Evolutionary conservation across 2,888 invertebrate species (phyloP).

Genomic region (Eumacrocentrus americanus): DNA sequence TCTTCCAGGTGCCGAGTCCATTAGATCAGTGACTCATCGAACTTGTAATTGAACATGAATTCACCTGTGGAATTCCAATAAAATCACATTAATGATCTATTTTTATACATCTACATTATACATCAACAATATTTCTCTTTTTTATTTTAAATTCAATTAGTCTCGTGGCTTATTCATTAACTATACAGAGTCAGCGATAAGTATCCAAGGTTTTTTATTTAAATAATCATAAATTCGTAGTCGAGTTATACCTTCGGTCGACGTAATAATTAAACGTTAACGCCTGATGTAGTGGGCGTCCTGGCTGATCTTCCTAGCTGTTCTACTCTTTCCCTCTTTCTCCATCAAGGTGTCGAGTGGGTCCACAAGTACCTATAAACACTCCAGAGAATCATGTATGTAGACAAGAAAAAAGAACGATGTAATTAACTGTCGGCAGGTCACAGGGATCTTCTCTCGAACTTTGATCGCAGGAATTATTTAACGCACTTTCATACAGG

Average conservation of each 20-base stretch:
- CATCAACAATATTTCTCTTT: too few species aligned
- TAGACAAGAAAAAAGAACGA: slow-evolving; percentile 4
- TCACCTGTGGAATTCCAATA: not conserved
- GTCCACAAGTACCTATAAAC: not conserved
- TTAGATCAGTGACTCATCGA: slow-evolving; percentile 10
- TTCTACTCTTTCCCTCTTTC: not conserved
- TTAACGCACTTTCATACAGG: not conserved
- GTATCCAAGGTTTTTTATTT: not conserved
- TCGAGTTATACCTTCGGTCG: not conserved
- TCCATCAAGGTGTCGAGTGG: not conserved
- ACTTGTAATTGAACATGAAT: slow-evolving; percentile 2
- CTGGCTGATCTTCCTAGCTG: too few species aligned
- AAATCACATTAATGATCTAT: too few species aligned
- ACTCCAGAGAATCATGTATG: not conserved
- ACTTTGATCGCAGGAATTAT: slow-evolving; percentile 29
- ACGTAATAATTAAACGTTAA: not conserved
- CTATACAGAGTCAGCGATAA: too few species aligned
- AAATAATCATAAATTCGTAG: not conserved
- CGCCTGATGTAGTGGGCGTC: not conserved
- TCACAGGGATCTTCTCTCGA: slow-evolving; percentile 31
- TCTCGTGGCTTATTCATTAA: too few species aligned
- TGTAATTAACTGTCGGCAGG: slow-evolving; percentile 36
- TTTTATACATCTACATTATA: too few species aligned
- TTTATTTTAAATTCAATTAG: too few species aligned
- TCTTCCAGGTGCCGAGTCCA: slow-evolving; percentile 14